A percentile compares a stretch with the other conserved stretches of the same genome.
Conservation (phyloP, 2,797 vertebrate species). For the Urocyon cinereoargenteus region DNA sequence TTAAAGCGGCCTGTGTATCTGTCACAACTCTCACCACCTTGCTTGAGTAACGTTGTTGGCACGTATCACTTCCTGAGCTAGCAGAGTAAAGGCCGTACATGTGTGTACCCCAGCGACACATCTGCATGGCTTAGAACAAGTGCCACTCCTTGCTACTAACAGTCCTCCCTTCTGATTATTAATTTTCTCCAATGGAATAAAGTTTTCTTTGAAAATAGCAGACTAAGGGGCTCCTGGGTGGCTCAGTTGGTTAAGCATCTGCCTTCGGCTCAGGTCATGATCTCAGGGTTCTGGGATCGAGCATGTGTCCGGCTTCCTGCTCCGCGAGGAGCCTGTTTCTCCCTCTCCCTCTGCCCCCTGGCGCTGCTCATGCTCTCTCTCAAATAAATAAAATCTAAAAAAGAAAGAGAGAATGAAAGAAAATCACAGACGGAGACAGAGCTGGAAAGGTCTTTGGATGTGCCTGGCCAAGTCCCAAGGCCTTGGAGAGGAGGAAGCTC, state of each 20-base stretch:
- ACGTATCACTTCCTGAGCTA: background rate
- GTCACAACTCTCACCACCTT: background rate
- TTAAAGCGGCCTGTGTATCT: background rate
- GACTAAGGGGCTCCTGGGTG: background rate
- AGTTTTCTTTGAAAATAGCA: background rate
- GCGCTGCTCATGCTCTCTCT: background rate
- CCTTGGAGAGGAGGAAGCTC: background rate
- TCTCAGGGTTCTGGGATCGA: background rate
- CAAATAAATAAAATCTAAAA: background rate
- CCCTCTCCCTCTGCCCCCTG: background rate
- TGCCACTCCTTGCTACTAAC: background rate
- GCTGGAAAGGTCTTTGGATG: background rate
- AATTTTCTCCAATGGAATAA: background rate
- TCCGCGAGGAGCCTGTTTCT: background rate
- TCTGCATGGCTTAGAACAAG: background rate
- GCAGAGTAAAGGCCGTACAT: background rate
- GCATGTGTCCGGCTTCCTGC: background rate
- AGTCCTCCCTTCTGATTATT: background rate
- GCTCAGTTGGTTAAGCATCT: background rate
- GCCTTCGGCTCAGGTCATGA: background rate
- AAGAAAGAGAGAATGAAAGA: background rate
- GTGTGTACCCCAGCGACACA: background rate
- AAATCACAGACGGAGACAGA: background rate
- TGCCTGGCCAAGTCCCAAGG: background rate
- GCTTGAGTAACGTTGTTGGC: background rate